Base-by-base conservation (phyloP, 2,888 invertebrate species). In the Nephrotoma appendiculata region DNA sequence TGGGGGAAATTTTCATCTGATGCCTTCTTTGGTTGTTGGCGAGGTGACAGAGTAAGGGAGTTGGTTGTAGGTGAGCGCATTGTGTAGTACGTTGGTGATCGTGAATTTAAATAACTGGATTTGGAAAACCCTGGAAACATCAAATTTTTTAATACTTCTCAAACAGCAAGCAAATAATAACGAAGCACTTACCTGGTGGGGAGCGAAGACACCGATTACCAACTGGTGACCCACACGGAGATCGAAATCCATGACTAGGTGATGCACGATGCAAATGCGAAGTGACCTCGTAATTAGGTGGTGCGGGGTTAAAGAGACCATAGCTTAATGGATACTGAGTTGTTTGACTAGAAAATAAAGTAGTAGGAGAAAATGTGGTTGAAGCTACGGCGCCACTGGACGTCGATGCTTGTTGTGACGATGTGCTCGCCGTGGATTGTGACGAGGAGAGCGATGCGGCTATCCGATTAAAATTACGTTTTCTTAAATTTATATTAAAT, bases 141-240 rank as follows among this genome's bases (percentile, higher is more conserved):
- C 9, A 83, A 83, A 11, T 83, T 84, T 57, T 43, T 41, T 44
- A 83, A 31, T 15, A 5, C 87, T 52, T 11, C 48, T 48, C 42
- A 86, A 86, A 87, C 85, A 19, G 15, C 85, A 86, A 85, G 31
- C 45, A 57, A 41, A 86, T 83, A 31, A 71, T 86, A 1, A 11
- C 5, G 41, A 83, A 45, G 83, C 19, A 2, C 43, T 42, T 87
- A 83, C 87, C 87, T 31, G 88, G 87, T 44, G 88, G 89, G n/a
- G 89, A 88, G 42, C 87, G 88, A 83, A 89, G 87, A 48, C 86
- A 86, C 11, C 88, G 86, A 52, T 87, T 87, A 0, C 88, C 88
- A 15, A 89, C 87, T 3, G 92, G 92, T 48, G 92, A 92, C 5
- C 91, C 91, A 88, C 91, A 91, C 9, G 92, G 91, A 41, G 92